phyloP scores from a whole-genome alignment of 2,797 vertebrate species.

The Lateolabrax maculatus region DNA sequence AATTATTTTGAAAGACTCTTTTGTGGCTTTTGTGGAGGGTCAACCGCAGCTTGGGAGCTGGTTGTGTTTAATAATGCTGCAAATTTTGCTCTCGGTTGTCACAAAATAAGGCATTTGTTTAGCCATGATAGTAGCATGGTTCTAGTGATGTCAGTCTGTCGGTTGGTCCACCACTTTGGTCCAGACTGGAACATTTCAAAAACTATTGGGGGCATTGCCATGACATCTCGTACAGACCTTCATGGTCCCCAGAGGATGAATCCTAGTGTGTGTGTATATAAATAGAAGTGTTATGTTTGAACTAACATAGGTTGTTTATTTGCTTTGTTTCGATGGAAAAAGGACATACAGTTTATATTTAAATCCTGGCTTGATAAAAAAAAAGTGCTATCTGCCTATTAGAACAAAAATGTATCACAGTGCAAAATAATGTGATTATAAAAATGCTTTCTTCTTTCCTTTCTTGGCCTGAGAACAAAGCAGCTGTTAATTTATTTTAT shows the following conservation, averaged over 20 bases:
- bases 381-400: neutral
- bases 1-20: conserved; percentile 41
- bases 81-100: neutral
- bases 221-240: no score
- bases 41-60: neutral
- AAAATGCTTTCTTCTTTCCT: neutral
- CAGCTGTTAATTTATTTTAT: conserved; percentile 3
- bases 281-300: neutral
- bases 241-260: no score
- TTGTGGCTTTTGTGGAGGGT: neutral
- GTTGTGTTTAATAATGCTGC: neutral
- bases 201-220: neutral
- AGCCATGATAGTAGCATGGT: neutral
- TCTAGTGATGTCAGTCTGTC: neutral
- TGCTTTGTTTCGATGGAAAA: neutral
- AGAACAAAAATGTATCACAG: neutral
- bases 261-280: no score
- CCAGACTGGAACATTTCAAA: neutral
- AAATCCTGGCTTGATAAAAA: neutral
- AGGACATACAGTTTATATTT: neutral
- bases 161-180: neutral
- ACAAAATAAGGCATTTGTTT: neutral
- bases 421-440: conserved; percentile 1
- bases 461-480: conserved; percentile 17
- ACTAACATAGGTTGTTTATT: neutral